Evolutionary conservation across 2,113 vertebrate genomes (phyloP).

Genomic region (Ranitomeya imitator): DNA sequence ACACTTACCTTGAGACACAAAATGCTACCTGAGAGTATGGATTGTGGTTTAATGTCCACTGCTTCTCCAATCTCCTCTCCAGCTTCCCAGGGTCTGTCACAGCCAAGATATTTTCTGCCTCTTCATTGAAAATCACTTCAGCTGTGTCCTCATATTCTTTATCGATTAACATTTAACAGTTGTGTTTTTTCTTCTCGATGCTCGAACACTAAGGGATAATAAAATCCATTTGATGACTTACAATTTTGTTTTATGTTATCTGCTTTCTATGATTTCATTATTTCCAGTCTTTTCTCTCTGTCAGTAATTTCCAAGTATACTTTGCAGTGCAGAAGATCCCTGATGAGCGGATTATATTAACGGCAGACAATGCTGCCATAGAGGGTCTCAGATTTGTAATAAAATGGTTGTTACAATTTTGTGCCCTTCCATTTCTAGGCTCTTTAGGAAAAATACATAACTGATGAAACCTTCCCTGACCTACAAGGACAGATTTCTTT

Average conservation of each 20-base stretch:
- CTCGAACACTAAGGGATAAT: background rate
- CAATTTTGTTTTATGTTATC: background rate
- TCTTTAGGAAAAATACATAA: background rate
- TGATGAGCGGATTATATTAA: background rate
- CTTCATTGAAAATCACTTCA: background rate
- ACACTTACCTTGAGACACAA: too few relatives aligned
- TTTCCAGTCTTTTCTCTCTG: slow-evolving; percentile 5
- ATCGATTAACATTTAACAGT: too few relatives aligned
- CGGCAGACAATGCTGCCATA: background rate
- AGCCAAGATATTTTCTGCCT: background rate
- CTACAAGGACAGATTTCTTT: background rate
- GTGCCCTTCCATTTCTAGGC: background rate
- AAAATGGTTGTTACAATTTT: background rate
- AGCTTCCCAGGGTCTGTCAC: too few relatives aligned
- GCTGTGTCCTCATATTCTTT: too few relatives aligned
- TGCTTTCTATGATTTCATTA: background rate
- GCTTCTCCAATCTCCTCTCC: too few relatives aligned
- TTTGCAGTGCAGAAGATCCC: background rate
- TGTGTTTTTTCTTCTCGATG: background rate
- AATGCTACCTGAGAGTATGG: too few relatives aligned
- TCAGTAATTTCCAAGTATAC: background rate
- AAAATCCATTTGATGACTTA: background rate
- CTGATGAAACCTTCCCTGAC: background rate
- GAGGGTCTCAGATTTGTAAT: background rate
- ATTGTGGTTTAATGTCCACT: too few relatives aligned